phyloP scores from a whole-genome alignment of 2,888 invertebrate genomes.

The Cephus pulcher region DNA sequence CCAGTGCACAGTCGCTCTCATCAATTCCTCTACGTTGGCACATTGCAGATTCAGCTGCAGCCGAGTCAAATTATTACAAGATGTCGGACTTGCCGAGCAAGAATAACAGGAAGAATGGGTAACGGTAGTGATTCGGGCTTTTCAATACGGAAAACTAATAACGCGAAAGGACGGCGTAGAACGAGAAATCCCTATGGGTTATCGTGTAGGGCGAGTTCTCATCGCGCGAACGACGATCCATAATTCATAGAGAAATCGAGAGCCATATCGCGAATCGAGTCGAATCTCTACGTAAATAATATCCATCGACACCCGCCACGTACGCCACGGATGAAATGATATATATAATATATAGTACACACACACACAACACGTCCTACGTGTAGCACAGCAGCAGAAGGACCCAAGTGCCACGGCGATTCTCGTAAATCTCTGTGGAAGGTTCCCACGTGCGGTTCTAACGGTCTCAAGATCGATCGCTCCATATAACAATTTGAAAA shows the following conservation, averaged over 20 bases:
- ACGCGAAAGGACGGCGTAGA: slow-evolving; percentile 8
- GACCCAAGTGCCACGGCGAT: not conserved
- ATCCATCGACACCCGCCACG: slow-evolving; percentile 18
- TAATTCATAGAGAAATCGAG: not conserved
- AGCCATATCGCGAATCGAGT: not conserved
- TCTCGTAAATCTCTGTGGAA: not conserved
- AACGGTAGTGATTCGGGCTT: slow-evolving; percentile 20
- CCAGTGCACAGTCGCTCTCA: not conserved
- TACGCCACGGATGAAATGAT: not conserved
- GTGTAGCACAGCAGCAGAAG: not conserved
- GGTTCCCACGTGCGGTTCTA: not conserved
- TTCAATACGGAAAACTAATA: slow-evolving; percentile 39
- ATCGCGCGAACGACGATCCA: not conserved
- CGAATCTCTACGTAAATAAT: slow-evolving; percentile 31
- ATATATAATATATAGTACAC: not conserved
- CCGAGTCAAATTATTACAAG: not conserved
- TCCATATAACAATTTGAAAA: not conserved
- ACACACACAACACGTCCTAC: not conserved
- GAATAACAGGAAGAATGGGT: slow-evolving; percentile 12
- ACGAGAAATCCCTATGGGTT: not conserved
- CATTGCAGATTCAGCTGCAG: not conserved
- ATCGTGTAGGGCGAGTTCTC: not conserved
- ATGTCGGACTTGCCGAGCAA: not conserved
- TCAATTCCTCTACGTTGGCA: not conserved
- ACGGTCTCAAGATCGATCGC: not conserved